Evolutionary conservation across 1,140 invertebrate species (phyloP), one percentile per base, ranked within the genome.

Genomic region (Ceratina australensis): DNA sequence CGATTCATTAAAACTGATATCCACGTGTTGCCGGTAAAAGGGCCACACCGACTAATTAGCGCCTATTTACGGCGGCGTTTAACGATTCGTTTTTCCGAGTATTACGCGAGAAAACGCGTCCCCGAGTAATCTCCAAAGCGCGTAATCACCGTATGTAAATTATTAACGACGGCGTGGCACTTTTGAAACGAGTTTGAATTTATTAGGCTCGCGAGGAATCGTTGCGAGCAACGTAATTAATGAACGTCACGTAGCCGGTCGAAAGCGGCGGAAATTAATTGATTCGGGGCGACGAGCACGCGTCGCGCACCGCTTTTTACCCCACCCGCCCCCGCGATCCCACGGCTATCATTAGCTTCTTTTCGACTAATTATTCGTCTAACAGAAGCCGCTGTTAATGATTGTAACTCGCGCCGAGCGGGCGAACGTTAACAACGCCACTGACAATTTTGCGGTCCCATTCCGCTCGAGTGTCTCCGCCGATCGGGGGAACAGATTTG

Each of bases 211-310:
- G 24, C 73, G 73, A 76, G 26, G 24, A 69, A 33, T 56, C 63
- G 68, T 52, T 33, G 75, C 15, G 75, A 72, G 22, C 80, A 83
- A 75, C 66, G 57, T 78, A 78, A 85, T 85, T 85, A 84, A 83
- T 84, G 80, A 84, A 75, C 81, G 81, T 82, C 81, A 73, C 81
- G 71, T 68, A 81, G 71, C 47, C 72, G 71, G 68, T 60, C 76
- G 57, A 59, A 42, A 42, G 57, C 74, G 54, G 72, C 65, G 64
- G 64, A 68, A 82, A 78, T 72, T 82, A 83, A 78, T 78, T 82
- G 81, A 83, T 83, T 83, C 72, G 54, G 54, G 10, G 20, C 20
- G 54, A 81, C 59, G 68, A 26, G 54, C n/a, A n/a, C 50, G 50
- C 50, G 50, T 16, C 69, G 60, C 59, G 75, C 79, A 68, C 68